Evolutionary conservation across 1,140 invertebrate genomes (phyloP).

Genomic region (Zaprionus kolodkinae): DNA sequence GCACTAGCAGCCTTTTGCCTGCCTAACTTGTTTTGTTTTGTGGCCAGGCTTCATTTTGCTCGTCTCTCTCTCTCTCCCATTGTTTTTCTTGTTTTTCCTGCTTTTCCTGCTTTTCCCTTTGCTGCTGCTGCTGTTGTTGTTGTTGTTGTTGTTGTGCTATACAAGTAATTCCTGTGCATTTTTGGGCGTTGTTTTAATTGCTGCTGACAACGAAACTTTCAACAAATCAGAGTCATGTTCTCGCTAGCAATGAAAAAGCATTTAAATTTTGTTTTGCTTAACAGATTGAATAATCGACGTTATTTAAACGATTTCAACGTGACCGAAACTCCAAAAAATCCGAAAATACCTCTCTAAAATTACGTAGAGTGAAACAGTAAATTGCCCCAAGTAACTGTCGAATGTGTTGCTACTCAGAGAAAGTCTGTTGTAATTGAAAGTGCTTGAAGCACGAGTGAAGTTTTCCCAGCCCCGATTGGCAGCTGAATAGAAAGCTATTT

Average conservation of each 20-base stretch:
- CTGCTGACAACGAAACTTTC: constrained; percentile 78
- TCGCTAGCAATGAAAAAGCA: constrained; percentile 17
- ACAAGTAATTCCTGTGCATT: constrained; percentile 59
- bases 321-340: constrained; percentile 14
- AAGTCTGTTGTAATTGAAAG: background rate
- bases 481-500: background rate
- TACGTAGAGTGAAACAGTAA: background rate
- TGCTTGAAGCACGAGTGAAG: background rate
- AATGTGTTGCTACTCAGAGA: background rate
- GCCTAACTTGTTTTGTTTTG: constrained; percentile 31
- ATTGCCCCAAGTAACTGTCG: background rate
- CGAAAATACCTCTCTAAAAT: background rate
- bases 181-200: constrained; percentile 70
- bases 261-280: constrained; percentile 50
- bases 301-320: constrained; percentile 35
- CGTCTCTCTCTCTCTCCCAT: constrained; percentile 39
- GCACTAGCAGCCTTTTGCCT: background rate
- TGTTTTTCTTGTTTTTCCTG: constrained; percentile 43
- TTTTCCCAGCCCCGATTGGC: background rate
- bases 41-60: constrained; percentile 50
- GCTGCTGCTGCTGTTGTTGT: constrained; percentile 23
- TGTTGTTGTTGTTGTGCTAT: constrained; percentile 38
- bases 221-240: constrained; percentile 64
- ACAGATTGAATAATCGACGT: constrained; percentile 63
- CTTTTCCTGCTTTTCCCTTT: constrained; percentile 44